Base-by-base conservation (phyloP, 1,140 invertebrate genomes). In the Meloidogyne floridensis region DNA sequence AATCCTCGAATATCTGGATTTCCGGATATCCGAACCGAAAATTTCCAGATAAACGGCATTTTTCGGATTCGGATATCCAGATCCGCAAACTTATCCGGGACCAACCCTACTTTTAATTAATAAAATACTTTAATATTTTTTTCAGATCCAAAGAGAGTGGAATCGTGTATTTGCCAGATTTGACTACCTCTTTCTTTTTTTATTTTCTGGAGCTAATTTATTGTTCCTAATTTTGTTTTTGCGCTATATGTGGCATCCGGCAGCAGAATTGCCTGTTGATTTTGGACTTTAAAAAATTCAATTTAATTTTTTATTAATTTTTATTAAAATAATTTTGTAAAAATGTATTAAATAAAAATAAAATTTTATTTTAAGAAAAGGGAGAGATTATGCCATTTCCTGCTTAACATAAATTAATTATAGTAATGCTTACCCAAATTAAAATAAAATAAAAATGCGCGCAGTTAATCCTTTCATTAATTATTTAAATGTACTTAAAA, bases 101-200 rank as follows among this genome's bases (percentile, higher is more conserved):
- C 32, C 32, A 32, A 32, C 32, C 32, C 32, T 0, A 32, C 32
- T 73, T 18, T 80, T 69, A 11, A n/a, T 51, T 56, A 15, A 13
- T 84, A 43, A n/a, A 15, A 18, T n/a, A n/a, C n/a, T n/a, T n/a
- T n/a, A 70, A 20, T 53, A 75, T 2, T 72, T 18, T 86, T 80
- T 84, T 75, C 51, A 88, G 87, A 81, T 89, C 47, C 85, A 90
- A 77, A 74, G 71, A 69, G 88, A 88, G 80, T 88, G 87, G 87
- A 86, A 83, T 47, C 77, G 88, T 65, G 80, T 88, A 0, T 88
- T 88, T 59, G 65, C 81, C 42, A 80, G 87, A 54, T 84, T 87
- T 72, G 87, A 88, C 56, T 87, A 89, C 59, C 80, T 89, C 7
- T 86, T 87, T 18, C 70, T 88, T 3, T 81, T 84, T 43, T 54